A percentile compares a stretch with the other conserved stretches of the same genome.
Conservation (phyloP, 35 echinoderm and acorn worm genomes). For the Chiridota heheva region DNA sequence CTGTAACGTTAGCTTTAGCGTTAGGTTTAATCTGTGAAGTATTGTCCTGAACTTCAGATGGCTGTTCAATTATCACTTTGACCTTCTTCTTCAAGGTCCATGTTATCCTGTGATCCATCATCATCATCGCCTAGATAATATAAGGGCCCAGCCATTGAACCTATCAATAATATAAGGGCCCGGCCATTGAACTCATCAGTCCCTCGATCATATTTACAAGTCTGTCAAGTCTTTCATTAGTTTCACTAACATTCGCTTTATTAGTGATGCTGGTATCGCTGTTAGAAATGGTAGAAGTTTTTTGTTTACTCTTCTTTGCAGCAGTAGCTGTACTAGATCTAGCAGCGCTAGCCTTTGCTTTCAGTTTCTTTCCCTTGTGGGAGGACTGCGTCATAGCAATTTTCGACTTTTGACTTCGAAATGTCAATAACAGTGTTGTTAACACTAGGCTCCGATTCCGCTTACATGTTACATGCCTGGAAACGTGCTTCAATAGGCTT, state of each 20-base stretch:
- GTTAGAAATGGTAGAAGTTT: not conserved
- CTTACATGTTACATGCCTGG: conserved; percentile 26
- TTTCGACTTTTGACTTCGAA: not conserved
- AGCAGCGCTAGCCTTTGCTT: too few relatives aligned
- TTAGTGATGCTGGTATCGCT: too few relatives aligned
- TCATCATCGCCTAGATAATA: not conserved
- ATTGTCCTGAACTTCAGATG: conserved; percentile 3
- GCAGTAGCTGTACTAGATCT: too few relatives aligned
- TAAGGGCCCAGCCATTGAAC: not conserved
- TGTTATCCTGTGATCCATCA: not conserved
- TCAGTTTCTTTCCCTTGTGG: not conserved
- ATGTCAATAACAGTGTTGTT: not conserved
- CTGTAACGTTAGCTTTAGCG: too few relatives aligned
- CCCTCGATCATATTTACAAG: conserved; percentile 17
- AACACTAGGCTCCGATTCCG: not conserved
- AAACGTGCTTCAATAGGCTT: too few relatives aligned
- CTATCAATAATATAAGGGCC: not conserved
- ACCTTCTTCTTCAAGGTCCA: not conserved
- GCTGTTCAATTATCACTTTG: not conserved
- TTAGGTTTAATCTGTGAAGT: not conserved
- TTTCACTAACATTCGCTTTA: not conserved
- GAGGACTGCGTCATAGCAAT: too few relatives aligned
- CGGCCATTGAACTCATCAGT: not conserved
- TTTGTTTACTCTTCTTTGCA: too few relatives aligned
- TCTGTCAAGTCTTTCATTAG: not conserved